Evolutionary conservation across 2,113 vertebrate genomes (phyloP).

Genomic region (Mastomys coucha): DNA sequence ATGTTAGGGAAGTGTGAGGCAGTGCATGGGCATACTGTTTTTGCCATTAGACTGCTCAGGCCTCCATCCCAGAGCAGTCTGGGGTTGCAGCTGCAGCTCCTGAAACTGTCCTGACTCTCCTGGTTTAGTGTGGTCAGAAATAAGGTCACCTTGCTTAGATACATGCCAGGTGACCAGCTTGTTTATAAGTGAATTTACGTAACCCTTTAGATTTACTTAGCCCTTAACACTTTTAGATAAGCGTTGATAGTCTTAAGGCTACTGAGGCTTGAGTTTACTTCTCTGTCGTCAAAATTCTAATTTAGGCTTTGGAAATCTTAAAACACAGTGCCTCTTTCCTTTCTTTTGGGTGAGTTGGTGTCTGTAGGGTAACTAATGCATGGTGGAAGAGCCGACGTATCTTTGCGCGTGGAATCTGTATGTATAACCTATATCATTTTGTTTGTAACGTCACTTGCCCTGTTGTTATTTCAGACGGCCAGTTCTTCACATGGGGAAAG

Average conservation of each 20-base stretch:
- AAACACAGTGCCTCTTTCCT: background rate
- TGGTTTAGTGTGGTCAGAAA: background rate
- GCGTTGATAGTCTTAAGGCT: background rate
- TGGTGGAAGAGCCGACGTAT: background rate
- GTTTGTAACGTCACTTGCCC: slow-evolving; percentile 6
- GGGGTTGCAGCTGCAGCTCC: background rate
- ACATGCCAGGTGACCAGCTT: background rate
- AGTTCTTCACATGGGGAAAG: slow-evolving; percentile 95
- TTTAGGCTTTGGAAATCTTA: background rate
- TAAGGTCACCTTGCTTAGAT: slow-evolving; percentile 6
- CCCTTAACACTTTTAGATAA: background rate
- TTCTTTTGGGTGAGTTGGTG: background rate
- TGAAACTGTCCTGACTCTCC: background rate
- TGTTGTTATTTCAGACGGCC: slow-evolving; percentile 89
- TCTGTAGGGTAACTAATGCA: background rate
- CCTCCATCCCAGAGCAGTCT: background rate
- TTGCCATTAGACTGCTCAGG: background rate
- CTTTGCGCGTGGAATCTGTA: background rate
- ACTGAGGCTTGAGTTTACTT: background rate
- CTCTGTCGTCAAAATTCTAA: background rate
- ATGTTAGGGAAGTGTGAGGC: background rate
- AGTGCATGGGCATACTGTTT: background rate
- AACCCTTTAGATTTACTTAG: background rate
- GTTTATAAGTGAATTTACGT: background rate
- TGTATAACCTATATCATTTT: background rate